Percentiles rank a stretch among this genome's conserved stretches.
phyloP scores from a whole-genome alignment of 2,888 invertebrate species.

The Chaetogeoica ovagalla region DNA sequence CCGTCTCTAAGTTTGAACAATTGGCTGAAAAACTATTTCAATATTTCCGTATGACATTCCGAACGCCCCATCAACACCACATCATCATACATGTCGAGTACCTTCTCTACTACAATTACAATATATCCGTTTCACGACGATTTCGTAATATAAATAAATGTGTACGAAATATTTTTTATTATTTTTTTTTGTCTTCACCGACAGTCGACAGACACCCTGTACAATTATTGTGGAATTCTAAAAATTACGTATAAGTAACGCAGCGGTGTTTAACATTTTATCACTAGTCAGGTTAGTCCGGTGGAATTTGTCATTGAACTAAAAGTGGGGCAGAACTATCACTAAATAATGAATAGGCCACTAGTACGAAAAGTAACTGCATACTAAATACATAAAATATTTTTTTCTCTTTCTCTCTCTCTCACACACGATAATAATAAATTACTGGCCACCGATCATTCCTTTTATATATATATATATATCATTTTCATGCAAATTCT shows the following conservation, averaged over 20 bases:
- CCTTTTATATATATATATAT: neutral
- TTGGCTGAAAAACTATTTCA: constrained; percentile 18
- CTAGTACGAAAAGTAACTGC: constrained; percentile 49
- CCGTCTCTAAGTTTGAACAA: neutral
- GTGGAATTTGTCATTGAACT: constrained; percentile 52
- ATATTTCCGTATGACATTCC: constrained; percentile 10
- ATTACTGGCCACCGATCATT: constrained; percentile 24
- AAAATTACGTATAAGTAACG: constrained; percentile 47
- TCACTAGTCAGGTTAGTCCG: constrained; percentile 52
- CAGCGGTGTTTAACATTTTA: constrained; percentile 42
- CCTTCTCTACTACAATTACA: neutral
- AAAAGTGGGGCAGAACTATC: constrained; percentile 53
- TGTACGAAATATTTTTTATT: neutral
- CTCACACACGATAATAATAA: constrained; percentile 19
- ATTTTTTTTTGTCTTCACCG: neutral
- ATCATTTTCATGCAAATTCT: constrained; percentile 12
- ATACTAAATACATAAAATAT: constrained; percentile 40
- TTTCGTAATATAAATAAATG: constrained; percentile 13
- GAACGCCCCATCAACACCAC: neutral
- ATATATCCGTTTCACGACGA: neutral
- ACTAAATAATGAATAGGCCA: constrained; percentile 52
- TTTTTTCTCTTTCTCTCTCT: constrained; percentile 6
- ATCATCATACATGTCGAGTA: neutral
- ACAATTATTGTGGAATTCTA: constrained; percentile 44
- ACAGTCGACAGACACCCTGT: constrained; percentile 30